A percentile compares a stretch with the other conserved stretches of the same genome.
Conservation (phyloP, 2,113 vertebrate genomes). For the Harpagus bidentatus region DNA sequence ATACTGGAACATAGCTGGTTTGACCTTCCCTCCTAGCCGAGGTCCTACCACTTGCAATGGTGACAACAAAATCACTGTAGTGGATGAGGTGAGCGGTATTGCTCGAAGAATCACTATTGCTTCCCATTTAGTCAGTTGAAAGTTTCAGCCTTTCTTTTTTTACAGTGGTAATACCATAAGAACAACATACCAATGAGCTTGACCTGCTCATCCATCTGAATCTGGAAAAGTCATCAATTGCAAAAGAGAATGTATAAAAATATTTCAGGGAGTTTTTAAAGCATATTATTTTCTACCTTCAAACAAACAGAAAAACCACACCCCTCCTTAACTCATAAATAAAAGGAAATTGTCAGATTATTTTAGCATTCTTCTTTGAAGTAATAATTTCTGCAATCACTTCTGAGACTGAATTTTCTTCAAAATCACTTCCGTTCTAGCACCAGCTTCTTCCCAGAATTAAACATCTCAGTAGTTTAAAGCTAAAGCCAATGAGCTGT, state of each 20-base stretch:
- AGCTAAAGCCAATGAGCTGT: background rate
- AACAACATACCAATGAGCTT: background rate
- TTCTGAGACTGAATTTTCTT: background rate
- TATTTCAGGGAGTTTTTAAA: background rate
- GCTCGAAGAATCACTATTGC: background rate
- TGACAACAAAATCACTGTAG: background rate
- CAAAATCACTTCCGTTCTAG: background rate
- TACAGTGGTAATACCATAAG: background rate
- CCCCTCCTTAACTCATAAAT: background rate
- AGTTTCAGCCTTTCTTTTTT: background rate
- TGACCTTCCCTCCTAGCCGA: background rate
- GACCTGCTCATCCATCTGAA: background rate
- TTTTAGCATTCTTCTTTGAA: background rate
- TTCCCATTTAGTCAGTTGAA: background rate
- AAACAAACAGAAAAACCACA: background rate
- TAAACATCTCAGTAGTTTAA: background rate
- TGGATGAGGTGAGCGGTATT: background rate
- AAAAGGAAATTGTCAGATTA: background rate
- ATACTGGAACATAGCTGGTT: background rate
- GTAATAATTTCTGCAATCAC: accelerated
- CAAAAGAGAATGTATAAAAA: background rate
- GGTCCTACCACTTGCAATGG: background rate
- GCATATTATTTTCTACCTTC: background rate
- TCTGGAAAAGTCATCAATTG: background rate
- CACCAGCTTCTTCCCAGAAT: background rate